phyloP scores from a whole-genome alignment of 2,888 invertebrate genomes.

The Oasisia sp. region DNA sequence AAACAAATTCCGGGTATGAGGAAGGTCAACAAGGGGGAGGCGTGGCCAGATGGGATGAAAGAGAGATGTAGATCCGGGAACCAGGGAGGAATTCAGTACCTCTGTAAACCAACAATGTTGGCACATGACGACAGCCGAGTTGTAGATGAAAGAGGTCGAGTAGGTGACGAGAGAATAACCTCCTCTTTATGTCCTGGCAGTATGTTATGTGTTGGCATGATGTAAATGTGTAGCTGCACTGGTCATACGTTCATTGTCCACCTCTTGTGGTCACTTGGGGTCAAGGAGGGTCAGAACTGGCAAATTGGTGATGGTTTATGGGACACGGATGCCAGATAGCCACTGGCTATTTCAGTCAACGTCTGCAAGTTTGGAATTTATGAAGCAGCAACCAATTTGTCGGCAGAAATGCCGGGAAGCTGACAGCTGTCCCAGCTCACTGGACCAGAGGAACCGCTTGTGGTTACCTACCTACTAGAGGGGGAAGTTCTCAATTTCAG shows the following conservation, averaged over 20 bases:
- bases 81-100: not conserved
- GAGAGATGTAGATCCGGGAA: not conserved
- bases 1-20: not conserved
- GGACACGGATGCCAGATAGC: not conserved
- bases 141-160: no score
- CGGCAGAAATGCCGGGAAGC: not conserved
- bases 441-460: not conserved
- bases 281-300: not conserved
- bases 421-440: not conserved
- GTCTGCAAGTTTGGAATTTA: slow-evolving; percentile 13
- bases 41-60: not conserved
- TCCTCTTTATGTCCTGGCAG: not conserved
- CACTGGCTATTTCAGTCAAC: not conserved
- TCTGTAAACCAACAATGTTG: no score
- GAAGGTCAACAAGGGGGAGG: not conserved
- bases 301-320: not conserved
- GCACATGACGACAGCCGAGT: no score
- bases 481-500: slow-evolving; percentile 13
- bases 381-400: slow-evolving; percentile 17
- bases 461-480: not conserved
- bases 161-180: not conserved
- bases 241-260: not conserved
- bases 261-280: not conserved
- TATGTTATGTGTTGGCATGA: not conserved
- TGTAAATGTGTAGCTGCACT: not conserved